Percentiles rank a stretch among this genome's conserved stretches.
These are phyloP conservation scores for Caenorhabditis parvicauda DNA, from an alignment of 2,888 invertebrate genomes.

Conservation along the genomic window DNA sequence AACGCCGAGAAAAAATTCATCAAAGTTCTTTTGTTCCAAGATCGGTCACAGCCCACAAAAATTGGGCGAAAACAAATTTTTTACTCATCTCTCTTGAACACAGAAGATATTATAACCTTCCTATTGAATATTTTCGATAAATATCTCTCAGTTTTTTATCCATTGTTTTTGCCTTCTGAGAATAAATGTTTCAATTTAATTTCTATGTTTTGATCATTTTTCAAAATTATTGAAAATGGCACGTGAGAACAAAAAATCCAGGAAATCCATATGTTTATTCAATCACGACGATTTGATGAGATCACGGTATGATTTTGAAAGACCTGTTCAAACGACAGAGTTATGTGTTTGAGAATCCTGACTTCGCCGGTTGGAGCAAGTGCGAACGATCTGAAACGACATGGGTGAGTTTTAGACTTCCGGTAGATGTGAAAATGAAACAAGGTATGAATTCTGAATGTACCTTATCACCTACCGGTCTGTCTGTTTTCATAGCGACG, in stretches of 20 bases:
- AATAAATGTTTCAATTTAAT: neutral
- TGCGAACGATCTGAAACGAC: slow-evolving; percentile 15
- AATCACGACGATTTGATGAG: slow-evolving; percentile 1
- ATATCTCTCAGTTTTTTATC: no score
- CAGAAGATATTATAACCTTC: no score
- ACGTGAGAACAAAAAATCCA: neutral
- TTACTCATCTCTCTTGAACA: neutral
- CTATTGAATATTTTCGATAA: no score
- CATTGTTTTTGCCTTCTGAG: no score
- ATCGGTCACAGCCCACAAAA: no score
- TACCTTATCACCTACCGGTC: neutral
- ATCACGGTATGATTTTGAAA: neutral
- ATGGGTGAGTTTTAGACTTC: neutral
- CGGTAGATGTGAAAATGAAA: neutral
- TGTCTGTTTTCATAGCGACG: neutral
- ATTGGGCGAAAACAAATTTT: no score
- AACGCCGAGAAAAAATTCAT: no score
- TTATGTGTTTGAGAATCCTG: slow-evolving; percentile 40
- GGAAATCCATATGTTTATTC: slow-evolving; percentile 12
- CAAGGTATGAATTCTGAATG: neutral
- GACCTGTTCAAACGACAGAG: slow-evolving; percentile 26
- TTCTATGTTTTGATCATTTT: slow-evolving; percentile 1
- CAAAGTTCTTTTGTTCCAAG: no score
- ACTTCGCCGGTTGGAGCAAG: slow-evolving; percentile 28
- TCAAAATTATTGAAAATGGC: slow-evolving; percentile 2